These are phyloP conservation scores for Gymnogyps californianus DNA, from an alignment of 2,113 vertebrate species.

Conservation along the genomic window DNA sequence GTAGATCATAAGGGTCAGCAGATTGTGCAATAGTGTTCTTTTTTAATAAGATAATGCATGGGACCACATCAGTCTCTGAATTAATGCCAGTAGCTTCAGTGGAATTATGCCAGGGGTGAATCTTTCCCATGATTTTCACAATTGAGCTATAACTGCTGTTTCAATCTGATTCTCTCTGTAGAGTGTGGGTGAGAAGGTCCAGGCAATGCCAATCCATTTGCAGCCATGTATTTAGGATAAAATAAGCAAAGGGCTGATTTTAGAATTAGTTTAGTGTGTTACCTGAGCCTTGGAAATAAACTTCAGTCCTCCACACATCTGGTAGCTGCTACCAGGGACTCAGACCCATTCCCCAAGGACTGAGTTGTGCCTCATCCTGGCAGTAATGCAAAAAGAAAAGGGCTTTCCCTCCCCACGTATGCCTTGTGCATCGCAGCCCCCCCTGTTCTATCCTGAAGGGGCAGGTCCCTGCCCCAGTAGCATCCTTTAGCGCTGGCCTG, in stretches of 20 bases:
- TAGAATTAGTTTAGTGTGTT: neutral
- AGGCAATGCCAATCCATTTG: neutral
- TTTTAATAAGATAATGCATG: neutral
- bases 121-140: slow-evolving; percentile 31
- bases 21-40: neutral
- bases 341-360: neutral
- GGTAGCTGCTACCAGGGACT: neutral
- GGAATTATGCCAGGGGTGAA: neutral
- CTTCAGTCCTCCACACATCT: neutral
- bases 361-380: neutral
- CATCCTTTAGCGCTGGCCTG: neutral
- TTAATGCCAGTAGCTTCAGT: neutral
- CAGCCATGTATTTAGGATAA: neutral
- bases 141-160: neutral
- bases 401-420: neutral
- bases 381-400: neutral
- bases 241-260: neutral
- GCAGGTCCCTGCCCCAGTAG: neutral
- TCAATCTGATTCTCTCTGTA: neutral
- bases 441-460: neutral
- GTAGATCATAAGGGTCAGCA: neutral
- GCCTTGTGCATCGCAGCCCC: accelerated
- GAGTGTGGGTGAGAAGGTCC: neutral
- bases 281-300: neutral
- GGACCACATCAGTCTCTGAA: neutral